Conservation (phyloP, 2,113 vertebrate species). For the Chauna torquata region DNA sequence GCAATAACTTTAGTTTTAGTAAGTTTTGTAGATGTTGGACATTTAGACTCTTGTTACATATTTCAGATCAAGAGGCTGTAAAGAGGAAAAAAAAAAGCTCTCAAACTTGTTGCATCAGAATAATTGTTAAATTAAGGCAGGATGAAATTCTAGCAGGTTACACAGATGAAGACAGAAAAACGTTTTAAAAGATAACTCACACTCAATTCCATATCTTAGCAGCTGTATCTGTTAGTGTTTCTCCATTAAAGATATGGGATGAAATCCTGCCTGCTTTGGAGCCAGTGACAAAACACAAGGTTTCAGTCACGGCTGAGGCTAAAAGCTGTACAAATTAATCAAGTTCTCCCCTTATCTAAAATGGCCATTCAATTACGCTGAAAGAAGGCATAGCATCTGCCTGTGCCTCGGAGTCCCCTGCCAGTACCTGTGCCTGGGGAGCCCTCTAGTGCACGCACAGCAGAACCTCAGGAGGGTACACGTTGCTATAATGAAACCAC, state of each 20-base stretch:
- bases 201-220: background rate
- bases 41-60: background rate
- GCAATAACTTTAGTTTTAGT: background rate
- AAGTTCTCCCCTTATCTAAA: background rate
- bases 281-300: fast-evolving
- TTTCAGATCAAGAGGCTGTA: background rate
- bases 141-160: background rate
- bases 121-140: background rate
- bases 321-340: background rate
- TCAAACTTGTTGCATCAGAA: background rate
- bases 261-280: background rate
- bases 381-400: background rate
- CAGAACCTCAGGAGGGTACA: background rate
- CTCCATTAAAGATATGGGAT: background rate
- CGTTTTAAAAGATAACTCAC: background rate
- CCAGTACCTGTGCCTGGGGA: background rate
- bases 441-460: background rate
- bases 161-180: background rate
- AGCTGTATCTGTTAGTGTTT: background rate
- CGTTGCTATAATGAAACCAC: fast-evolving
- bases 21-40: background rate
- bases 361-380: background rate
- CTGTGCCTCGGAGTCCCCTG: background rate
- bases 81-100: background rate
- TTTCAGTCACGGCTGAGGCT: background rate